Conservation (phyloP, 1,140 invertebrate genomes). For the Leptonema lineaticorne region DNA sequence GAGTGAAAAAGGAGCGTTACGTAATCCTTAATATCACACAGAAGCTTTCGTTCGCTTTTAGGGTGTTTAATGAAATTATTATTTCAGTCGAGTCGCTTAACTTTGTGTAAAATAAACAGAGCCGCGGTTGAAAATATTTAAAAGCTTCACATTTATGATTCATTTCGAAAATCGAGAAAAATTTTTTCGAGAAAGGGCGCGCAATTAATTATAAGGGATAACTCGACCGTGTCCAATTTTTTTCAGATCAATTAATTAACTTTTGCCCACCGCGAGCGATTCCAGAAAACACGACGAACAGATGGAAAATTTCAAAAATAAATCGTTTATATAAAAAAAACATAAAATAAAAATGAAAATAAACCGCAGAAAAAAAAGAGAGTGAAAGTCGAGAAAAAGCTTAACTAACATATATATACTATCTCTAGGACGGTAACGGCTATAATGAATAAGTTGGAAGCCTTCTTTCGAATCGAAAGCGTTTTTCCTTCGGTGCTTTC, state of each 20-base stretch:
- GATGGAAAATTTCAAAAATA: neutral
- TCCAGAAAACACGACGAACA: neutral
- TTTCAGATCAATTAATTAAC: neutral
- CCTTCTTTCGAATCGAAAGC: neutral
- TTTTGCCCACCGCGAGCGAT: neutral
- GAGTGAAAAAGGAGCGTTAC: neutral
- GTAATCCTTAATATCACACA: neutral
- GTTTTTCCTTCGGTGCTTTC: neutral
- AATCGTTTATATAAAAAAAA: too few species aligned
- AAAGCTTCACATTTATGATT: too few species aligned
- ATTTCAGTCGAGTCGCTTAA: too few species aligned
- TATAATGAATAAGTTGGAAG: conserved; percentile 12
- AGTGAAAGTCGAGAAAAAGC: neutral
- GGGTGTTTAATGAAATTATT: neutral
- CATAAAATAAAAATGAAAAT: neutral
- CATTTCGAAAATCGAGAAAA: too few species aligned
- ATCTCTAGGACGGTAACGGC: neutral
- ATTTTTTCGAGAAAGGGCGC: too few species aligned
- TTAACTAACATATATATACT: neutral
- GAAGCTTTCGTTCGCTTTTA: neutral
- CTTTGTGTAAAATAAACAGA: too few species aligned
- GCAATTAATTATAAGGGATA: too few species aligned
- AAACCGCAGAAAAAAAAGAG: too few species aligned
- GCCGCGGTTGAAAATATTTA: too few species aligned
- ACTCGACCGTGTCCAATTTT: too few species aligned